Conservation (phyloP, 2,888 invertebrate genomes). For the Eudasyphora cyanicolor region DNA sequence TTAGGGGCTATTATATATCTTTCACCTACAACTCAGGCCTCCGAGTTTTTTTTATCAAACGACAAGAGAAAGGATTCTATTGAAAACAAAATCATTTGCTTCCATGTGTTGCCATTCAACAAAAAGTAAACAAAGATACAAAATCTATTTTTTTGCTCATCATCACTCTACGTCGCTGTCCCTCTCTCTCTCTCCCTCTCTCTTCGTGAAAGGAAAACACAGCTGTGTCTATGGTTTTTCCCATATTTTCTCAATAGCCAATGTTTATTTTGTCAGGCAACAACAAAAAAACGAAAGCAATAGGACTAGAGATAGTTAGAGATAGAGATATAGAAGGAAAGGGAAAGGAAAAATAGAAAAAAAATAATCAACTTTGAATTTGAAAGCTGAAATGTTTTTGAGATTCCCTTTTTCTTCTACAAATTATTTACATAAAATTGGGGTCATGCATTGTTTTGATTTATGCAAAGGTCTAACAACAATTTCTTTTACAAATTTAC, state of each 20-base stretch:
- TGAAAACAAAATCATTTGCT: not conserved
- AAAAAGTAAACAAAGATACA: constrained; percentile 12
- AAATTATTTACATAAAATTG: constrained; percentile 40
- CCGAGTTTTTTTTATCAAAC: no score
- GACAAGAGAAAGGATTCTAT: not conserved
- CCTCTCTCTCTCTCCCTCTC: not conserved
- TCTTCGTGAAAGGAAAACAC: constrained; percentile 1
- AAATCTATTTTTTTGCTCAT: constrained; percentile 3
- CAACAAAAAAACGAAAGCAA: not conserved
- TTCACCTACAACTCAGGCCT: not conserved
- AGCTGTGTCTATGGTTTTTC: constrained; percentile 35
- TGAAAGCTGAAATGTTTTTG: constrained; percentile 8
- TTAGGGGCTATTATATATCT: constrained; percentile 1
- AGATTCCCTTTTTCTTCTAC: not conserved
- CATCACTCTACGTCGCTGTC: no score
- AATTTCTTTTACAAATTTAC: constrained; percentile 11
- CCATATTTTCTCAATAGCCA: constrained; percentile 11
- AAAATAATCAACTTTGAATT: not conserved
- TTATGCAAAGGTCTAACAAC: constrained; percentile 27
- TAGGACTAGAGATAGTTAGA: not conserved
- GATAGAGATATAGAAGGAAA: not conserved
- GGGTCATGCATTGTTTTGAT: constrained; percentile 38
- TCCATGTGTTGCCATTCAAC: constrained; percentile 3
- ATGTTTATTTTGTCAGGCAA: constrained; percentile 17
- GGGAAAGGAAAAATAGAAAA: constrained; percentile 7